phyloP scores from a whole-genome alignment of 2,797 vertebrate species.

The Pelodytes ibericus region DNA sequence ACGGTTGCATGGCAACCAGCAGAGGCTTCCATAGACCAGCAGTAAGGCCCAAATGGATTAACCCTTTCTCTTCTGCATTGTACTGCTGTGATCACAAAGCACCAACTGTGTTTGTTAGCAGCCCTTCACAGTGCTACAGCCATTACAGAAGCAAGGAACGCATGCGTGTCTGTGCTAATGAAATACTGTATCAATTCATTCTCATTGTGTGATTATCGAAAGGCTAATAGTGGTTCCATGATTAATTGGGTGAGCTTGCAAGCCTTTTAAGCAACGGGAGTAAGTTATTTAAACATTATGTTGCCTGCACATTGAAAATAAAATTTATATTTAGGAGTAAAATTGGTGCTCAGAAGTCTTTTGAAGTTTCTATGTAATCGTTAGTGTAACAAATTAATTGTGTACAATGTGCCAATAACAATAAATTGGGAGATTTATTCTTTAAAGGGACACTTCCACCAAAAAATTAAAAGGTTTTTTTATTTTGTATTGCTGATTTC shows the following conservation, averaged over 20 bases:
- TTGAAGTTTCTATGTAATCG: neutral
- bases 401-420: too few species aligned
- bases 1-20: constrained; percentile 64
- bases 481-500: too few species aligned
- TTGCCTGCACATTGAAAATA: neutral
- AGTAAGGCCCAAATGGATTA: constrained; percentile 38
- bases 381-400: too few species aligned
- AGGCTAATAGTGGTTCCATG: neutral
- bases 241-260: neutral
- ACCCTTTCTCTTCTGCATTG: neutral
- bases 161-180: neutral
- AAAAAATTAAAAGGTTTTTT: too few species aligned
- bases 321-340: neutral
- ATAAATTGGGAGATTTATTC: too few species aligned
- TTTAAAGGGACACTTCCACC: too few species aligned
- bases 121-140: neutral
- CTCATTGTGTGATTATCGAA: neutral
- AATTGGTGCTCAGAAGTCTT: neutral
- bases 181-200: constrained; percentile 6
- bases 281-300: neutral
- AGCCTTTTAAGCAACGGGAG: neutral
- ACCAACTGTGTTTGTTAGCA: neutral
- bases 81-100: neutral
- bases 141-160: neutral
- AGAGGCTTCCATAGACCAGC: constrained; percentile 51